These are phyloP conservation scores for Ascaphus truei DNA, from an alignment of 2,113 vertebrate genomes.

Conservation along the genomic window DNA sequence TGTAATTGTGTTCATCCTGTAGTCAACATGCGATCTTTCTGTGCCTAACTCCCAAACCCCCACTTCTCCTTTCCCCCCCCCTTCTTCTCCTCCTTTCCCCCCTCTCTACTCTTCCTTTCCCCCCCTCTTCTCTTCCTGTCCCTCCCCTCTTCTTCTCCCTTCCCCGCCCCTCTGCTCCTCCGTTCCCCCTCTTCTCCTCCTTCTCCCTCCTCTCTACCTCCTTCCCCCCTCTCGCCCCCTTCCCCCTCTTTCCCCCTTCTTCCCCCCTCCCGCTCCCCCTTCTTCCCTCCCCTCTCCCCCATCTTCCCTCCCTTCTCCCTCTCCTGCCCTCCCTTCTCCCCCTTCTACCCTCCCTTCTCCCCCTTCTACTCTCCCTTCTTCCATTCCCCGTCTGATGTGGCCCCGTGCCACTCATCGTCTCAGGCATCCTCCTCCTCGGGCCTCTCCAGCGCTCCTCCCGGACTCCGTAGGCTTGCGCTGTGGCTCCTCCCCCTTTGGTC, in stretches of 20 bases:
- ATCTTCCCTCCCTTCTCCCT: neutral
- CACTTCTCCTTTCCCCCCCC: neutral
- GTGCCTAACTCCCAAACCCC: no score
- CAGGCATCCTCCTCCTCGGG: no score
- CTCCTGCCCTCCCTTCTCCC: slow-evolving; percentile 35
- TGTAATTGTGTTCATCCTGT: no score
- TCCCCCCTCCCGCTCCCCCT: neutral
- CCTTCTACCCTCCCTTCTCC: neutral
- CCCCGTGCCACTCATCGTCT: no score
- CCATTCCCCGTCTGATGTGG: neutral
- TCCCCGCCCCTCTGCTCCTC: neutral
- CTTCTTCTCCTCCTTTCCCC: neutral
- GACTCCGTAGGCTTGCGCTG: no score
- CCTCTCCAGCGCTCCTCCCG: no score
- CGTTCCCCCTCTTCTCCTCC: neutral
- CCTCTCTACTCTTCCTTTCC: neutral
- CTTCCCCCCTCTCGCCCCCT: neutral
- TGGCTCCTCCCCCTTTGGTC: no score
- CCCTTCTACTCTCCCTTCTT: neutral
- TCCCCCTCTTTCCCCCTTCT: neutral
- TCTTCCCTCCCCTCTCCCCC: neutral
- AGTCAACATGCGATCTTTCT: no score
- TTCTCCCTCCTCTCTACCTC: neutral
- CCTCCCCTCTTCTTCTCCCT: neutral
- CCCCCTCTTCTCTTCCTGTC: neutral